Percentiles rank a stretch among this genome's conserved stretches.
phyloP scores from a whole-genome alignment of 2,113 vertebrate species.

The Oceanites oceanicus region DNA sequence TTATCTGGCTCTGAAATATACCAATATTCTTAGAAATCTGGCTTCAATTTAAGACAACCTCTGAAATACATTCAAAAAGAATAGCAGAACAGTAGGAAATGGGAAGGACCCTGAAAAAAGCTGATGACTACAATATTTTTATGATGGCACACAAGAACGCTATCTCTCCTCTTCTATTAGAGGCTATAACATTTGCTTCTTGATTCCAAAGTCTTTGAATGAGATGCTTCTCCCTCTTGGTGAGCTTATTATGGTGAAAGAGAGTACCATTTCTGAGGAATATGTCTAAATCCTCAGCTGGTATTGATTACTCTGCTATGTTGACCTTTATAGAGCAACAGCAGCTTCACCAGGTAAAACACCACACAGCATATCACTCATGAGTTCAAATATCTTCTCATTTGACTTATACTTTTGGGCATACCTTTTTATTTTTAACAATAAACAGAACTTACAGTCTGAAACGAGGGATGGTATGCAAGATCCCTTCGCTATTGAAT shows the following conservation, averaged over 20 bases:
- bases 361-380: neutral
- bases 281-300: neutral
- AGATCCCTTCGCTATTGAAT: rapidly evolving
- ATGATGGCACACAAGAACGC: neutral
- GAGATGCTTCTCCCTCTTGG: neutral
- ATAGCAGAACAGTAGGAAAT: neutral
- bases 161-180: neutral
- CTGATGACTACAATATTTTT: neutral
- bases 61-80: neutral
- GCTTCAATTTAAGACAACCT: neutral
- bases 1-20: neutral
- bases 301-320: neutral
- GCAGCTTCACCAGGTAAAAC: neutral
- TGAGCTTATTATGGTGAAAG: neutral
- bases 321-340: neutral
- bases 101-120: neutral
- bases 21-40: neutral
- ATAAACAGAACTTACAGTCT: neutral
- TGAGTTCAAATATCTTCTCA: neutral
- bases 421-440: neutral
- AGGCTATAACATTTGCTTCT: neutral
- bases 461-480: neutral
- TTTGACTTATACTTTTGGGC: neutral
- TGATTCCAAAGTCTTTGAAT: neutral
- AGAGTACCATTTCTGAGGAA: neutral